Evolutionary conservation across 2,888 invertebrate species (phyloP).

Genomic region (Aphodius sticticus): DNA sequence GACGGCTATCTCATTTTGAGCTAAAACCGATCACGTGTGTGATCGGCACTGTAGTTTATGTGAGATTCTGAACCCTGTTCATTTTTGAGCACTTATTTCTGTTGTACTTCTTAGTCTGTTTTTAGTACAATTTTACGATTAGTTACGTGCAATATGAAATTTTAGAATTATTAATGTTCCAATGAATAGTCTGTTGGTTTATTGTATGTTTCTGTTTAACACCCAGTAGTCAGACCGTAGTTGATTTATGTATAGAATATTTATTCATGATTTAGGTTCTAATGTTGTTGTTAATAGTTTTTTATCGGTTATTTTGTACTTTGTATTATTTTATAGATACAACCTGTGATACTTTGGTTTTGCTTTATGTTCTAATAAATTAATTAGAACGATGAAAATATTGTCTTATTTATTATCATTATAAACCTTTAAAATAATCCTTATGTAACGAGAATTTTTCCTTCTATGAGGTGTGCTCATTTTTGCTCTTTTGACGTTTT

Average conservation of each 20-base stretch:
- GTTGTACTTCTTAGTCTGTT: slow-evolving; percentile 4
- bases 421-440: neutral
- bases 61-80: neutral
- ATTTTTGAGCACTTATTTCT: neutral
- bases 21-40: neutral
- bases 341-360: slow-evolving; percentile 58
- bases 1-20: neutral
- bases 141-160: neutral
- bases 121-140: neutral
- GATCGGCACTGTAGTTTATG: neutral
- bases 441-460: no score
- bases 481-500: no score
- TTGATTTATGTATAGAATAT: neutral
- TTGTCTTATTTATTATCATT: neutral
- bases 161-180: neutral
- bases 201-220: neutral
- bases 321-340: slow-evolving; percentile 46
- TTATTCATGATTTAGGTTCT: neutral
- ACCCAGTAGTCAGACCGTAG: neutral
- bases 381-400: neutral
- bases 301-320: neutral
- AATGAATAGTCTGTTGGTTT: neutral
- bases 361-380: slow-evolving; percentile 40
- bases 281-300: neutral
- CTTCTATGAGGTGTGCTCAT: no score